A percentile compares a stretch with the other conserved stretches of the same genome.
Conservation (phyloP, 30 jellyfish, hydroid and myxozoan genomes). For the Turritopsis dohrnii region DNA sequence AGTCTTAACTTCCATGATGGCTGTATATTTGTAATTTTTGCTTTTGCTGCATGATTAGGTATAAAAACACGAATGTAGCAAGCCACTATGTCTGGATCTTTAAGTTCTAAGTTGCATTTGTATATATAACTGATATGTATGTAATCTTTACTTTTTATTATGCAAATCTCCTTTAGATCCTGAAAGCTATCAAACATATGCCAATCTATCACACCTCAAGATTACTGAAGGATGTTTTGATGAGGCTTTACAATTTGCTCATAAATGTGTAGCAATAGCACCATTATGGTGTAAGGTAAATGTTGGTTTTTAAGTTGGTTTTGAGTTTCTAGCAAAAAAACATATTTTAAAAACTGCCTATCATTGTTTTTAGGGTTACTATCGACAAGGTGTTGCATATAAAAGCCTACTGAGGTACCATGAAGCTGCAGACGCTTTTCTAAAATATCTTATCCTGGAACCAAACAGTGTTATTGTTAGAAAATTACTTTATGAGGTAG, state of each 20-base stretch:
- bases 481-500: slow-evolving; percentile 7
- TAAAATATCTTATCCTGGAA: slow-evolving; percentile 9
- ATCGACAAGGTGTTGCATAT: slow-evolving; percentile 26
- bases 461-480: not conserved
- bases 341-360: not conserved
- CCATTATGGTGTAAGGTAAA: slow-evolving; percentile 15
- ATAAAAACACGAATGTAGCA: too few relatives aligned
- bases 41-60: too few relatives aligned
- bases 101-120: too few relatives aligned
- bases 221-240: not conserved
- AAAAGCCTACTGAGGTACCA: slow-evolving; percentile 7
- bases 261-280: not conserved
- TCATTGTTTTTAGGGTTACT: slow-evolving; percentile 12
- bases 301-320: not conserved
- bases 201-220: not conserved
- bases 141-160: not conserved
- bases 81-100: too few relatives aligned
- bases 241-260: not conserved
- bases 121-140: too few relatives aligned
- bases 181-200: not conserved
- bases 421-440: slow-evolving; percentile 16
- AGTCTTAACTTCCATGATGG: too few relatives aligned
- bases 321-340: not conserved
- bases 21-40: too few relatives aligned
- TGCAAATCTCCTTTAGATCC: too few relatives aligned